Base-by-base conservation (phyloP, 2,113 vertebrate genomes). In the Oryzias curvinotus region DNA sequence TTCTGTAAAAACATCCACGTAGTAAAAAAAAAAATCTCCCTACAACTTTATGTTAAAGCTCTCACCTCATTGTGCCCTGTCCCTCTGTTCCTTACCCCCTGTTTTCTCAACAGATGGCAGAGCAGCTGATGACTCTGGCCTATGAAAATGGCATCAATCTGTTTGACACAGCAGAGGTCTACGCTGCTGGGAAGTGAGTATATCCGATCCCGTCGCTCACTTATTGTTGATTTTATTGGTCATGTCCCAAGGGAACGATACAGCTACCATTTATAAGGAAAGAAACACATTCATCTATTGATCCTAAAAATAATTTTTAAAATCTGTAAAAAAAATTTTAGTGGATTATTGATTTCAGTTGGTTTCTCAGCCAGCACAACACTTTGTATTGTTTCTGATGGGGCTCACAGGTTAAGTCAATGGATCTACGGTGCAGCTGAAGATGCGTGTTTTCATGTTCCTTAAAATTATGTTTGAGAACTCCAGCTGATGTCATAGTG, bases 61-160 rank as follows among this genome's bases (percentile, higher is more conserved):
- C 52, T 52, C 21, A 56, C 56, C 63, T 56, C 14, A 10, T 36
- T 7, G 44, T 44, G 23, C 57, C 5, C 21, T 25, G 30, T 21
- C 45, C 28, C 21, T 47, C 36, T 56, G 41, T 56, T 58, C 52
- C 42, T 47, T 65, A 58, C 75, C 67, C 68, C 75, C 64, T 71
- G 52, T 53, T 68, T 36, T 77, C 68, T 69, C 91, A 89, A 25
- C 94, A 98, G 97, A 96, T 95, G 95, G 97, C 97, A 0, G 97
- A 99, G 85, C 97, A 99, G 91, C 92, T 99, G 70, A 95, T 98
- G 96, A 98, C 95, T 82, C 78, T 98, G 88, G 97, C 97, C 65
- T 99, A 99, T 1, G 97, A 99, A 88, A 99, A 98, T 0, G 97
- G 97, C 87, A 99, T 99, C 91, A 99, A 99, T 92, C 95, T 99